phyloP scores from a whole-genome alignment of 2,113 vertebrate genomes.

The Glaucomys volans region DNA sequence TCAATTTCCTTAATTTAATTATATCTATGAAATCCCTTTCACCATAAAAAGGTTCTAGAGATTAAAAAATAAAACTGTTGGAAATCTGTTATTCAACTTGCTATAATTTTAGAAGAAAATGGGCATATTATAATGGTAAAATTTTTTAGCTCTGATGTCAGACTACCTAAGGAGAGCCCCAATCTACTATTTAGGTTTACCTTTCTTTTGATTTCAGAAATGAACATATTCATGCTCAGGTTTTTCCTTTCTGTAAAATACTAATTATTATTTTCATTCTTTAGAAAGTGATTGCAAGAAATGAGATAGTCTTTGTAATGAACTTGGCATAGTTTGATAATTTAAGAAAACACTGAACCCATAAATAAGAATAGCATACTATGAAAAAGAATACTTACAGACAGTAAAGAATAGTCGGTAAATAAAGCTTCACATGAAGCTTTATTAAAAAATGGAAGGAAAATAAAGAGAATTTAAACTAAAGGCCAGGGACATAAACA shows the following conservation, averaged over 20 bases:
- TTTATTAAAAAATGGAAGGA: neutral
- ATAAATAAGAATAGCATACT: neutral
- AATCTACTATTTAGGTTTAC: conserved; percentile 5
- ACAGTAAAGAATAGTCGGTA: neutral
- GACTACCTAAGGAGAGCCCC: neutral
- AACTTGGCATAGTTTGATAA: neutral
- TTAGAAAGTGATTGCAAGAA: neutral
- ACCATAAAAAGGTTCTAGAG: neutral
- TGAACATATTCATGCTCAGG: neutral
- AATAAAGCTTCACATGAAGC: neutral
- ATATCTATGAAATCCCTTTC: neutral
- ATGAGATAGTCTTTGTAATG: neutral
- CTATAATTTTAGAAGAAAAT: neutral
- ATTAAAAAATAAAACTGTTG: neutral
- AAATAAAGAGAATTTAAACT: neutral
- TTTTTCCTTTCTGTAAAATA: conserved; percentile 11
- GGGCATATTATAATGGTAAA: neutral
- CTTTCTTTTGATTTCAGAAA: conserved; percentile 17
- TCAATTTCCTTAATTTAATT: neutral
- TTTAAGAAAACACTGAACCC: neutral
- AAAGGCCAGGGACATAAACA: neutral
- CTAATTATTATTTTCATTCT: neutral
- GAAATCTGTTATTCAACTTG: neutral
- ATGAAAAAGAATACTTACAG: neutral
- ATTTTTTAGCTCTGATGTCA: neutral